Evolutionary conservation across 2,797 vertebrate genomes (phyloP).

Genomic region (Oreochromis mossambicus): DNA sequence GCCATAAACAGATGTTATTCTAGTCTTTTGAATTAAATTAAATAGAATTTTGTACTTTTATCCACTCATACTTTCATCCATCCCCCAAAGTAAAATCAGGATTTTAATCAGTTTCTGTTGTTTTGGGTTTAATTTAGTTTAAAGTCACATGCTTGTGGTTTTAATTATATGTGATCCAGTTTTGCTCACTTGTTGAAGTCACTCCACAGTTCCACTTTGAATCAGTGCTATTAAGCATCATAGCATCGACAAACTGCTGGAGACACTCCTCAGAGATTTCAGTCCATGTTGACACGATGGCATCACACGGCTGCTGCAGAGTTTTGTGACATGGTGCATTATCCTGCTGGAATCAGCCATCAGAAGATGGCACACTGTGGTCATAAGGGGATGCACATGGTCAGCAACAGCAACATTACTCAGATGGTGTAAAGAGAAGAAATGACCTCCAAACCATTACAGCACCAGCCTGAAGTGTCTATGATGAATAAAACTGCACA

Average conservation of each 20-base stretch:
- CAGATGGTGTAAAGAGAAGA: not conserved
- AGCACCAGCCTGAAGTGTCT: not conserved
- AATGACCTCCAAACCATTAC: not conserved
- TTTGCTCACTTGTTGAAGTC: not conserved
- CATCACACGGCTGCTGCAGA: not conserved
- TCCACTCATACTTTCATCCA: not conserved
- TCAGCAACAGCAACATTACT: not conserved
- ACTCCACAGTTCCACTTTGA: not conserved
- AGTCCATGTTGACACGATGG: not conserved
- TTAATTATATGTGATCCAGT: not conserved
- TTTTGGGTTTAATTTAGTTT: not conserved
- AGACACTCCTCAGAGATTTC: not conserved
- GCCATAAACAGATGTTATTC: not conserved
- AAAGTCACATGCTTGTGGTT: not conserved
- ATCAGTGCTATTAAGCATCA: not conserved
- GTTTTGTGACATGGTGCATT: not conserved
- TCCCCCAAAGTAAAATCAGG: rapidly evolving
- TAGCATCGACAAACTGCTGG: not conserved
- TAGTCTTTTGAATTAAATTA: rapidly evolving
- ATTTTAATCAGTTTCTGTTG: not conserved
- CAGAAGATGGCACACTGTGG: not conserved
- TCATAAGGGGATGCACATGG: not conserved
- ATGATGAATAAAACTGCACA: not conserved
- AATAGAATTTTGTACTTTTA: not conserved
- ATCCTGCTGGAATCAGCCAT: not conserved